These are phyloP conservation scores for Zhengitettix transpicula DNA, from an alignment of 2,888 invertebrate species.

Conservation along the genomic window DNA sequence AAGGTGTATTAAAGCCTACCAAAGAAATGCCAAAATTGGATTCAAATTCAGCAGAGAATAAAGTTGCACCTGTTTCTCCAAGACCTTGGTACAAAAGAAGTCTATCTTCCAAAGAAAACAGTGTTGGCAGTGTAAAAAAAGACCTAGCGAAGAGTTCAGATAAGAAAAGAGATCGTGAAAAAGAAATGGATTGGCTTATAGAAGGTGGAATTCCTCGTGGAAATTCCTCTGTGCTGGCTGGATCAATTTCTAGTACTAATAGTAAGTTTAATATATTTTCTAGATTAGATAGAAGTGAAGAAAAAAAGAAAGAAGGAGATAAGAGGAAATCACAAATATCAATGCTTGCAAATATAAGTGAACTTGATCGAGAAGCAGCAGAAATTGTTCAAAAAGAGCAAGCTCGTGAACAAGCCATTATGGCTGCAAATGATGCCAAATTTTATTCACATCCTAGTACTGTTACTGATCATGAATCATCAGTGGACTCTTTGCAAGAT, in stretches of 20 bases:
- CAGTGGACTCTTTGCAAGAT: conserved; percentile 15
- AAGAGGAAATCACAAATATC: conserved; percentile 41
- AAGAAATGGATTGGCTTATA: conserved; percentile 23
- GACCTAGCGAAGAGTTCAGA: conserved; percentile 12
- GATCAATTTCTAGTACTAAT: background rate
- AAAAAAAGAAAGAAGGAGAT: conserved; percentile 23
- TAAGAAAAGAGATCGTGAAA: conserved; percentile 10
- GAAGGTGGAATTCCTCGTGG: conserved; percentile 38
- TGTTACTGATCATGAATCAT: conserved; percentile 15
- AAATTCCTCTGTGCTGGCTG: conserved; percentile 4
- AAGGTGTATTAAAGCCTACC: conserved; percentile 28
- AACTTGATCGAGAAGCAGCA: conserved; percentile 60
- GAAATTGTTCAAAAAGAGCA: conserved; percentile 48
- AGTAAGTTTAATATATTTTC: conserved; percentile 11
- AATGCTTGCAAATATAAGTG: conserved; percentile 57
- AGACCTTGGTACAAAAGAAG: conserved; percentile 50
- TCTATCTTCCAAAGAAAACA: conserved; percentile 18
- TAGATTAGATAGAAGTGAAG: conserved; percentile 7
- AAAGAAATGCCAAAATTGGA: conserved; percentile 20
- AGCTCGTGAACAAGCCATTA: conserved; percentile 19
- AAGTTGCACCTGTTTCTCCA: conserved; percentile 28
- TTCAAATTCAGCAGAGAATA: background rate
- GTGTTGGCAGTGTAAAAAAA: conserved; percentile 17
- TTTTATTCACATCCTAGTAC: conserved; percentile 17
- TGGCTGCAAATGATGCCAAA: conserved; percentile 19